A percentile compares a stretch with the other conserved stretches of the same genome.
phyloP scores from a whole-genome alignment of 2,113 vertebrate genomes.

The Diadophis punctatus region DNA sequence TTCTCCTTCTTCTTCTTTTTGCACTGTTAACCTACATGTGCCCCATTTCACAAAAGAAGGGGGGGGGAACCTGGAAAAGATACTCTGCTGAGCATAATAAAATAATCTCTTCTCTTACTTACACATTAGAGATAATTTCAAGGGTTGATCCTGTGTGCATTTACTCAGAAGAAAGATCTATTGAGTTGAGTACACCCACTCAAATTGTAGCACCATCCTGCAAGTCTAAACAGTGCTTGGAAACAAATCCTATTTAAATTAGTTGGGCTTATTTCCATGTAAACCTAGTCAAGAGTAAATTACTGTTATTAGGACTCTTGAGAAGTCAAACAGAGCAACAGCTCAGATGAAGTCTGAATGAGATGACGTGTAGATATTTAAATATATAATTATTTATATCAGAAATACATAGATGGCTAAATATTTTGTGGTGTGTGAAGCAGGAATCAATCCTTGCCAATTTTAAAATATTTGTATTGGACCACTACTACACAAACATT shows the following conservation, averaged over 20 bases:
- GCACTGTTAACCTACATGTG: conserved; percentile 46
- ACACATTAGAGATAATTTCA: conserved; percentile 17
- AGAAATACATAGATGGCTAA: not conserved
- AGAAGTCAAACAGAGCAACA: conserved; percentile 3
- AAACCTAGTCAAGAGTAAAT: not conserved
- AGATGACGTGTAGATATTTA: not conserved
- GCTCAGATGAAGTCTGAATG: not conserved
- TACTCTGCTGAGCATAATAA: conserved; percentile 7
- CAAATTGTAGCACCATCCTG: not conserved
- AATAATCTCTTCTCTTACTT: not conserved
- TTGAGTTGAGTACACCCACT: too few species aligned
- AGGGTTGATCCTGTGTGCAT: not conserved
- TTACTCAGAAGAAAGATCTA: not conserved
- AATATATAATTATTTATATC: fast-evolving
- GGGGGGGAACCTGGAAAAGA: conserved; percentile 41
- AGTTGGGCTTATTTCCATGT: not conserved
- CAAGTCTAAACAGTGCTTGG: not conserved
- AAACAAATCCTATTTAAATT: not conserved
- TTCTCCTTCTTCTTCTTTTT: conserved; percentile 48
- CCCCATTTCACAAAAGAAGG: conserved; percentile 25
- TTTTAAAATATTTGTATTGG: not conserved
- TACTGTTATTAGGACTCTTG: not conserved
- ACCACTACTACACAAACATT: not conserved
- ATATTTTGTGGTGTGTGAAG: not conserved
- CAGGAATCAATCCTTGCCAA: not conserved